Conservation (phyloP, 2,113 vertebrate species). For the Trachemys scripta region DNA sequence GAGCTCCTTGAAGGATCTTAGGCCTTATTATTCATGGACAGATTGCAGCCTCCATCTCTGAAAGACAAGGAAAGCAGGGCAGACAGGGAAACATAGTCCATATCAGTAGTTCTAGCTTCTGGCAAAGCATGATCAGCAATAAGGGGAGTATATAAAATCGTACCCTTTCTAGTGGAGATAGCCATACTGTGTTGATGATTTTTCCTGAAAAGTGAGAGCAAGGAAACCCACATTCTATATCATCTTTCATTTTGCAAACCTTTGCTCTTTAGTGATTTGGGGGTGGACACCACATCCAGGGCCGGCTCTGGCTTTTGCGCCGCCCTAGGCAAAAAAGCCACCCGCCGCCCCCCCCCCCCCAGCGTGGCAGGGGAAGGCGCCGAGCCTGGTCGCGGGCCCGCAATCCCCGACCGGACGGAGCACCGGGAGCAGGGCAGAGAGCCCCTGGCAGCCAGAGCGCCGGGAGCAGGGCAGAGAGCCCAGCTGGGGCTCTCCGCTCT, state of each 20-base stretch:
- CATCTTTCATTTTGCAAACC: neutral
- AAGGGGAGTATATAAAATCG: neutral
- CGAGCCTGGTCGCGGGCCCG: too few relatives aligned
- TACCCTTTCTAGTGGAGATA: rapidly evolving
- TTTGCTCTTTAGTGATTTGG: neutral
- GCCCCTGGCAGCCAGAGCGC: too few relatives aligned
- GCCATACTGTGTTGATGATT: neutral
- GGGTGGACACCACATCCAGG: neutral
- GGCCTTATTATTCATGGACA: neutral
- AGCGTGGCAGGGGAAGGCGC: too few relatives aligned
- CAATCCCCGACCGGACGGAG: too few relatives aligned
- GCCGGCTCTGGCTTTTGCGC: too few relatives aligned
- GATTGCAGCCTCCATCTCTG: neutral
- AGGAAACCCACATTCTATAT: neutral
- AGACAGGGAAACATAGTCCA: neutral
- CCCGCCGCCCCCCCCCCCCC: too few relatives aligned
- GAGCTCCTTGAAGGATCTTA: neutral
- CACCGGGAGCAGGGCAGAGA: too few relatives aligned
- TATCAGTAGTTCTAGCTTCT: neutral
- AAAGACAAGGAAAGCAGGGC: neutral
- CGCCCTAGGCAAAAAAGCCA: too few relatives aligned
- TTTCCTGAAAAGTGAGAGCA: neutral
- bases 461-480: too few relatives aligned
- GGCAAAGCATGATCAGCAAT: neutral
- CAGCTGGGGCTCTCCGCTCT: too few relatives aligned